Evolutionary conservation across 2,888 invertebrate species (phyloP).

Genomic region (Meloe dianella): DNA sequence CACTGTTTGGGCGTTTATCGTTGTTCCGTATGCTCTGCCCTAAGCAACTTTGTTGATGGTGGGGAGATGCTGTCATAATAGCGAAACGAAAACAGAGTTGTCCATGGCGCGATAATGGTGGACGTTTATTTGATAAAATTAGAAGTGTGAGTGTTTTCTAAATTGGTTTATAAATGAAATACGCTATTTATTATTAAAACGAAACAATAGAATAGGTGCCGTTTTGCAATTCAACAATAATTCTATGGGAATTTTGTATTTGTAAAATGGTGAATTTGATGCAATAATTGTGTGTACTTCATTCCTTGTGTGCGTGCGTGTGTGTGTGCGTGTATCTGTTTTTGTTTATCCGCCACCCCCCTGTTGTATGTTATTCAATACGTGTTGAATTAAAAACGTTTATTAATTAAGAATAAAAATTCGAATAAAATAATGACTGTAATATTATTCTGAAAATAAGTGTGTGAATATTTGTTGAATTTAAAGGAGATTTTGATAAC

Average conservation of each 20-base stretch:
- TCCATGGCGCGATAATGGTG: conserved; percentile 40
- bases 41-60: conserved; percentile 4
- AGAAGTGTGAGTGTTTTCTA: conserved; percentile 5
- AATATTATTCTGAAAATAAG: background rate
- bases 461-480: background rate
- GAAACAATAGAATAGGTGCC: conserved; percentile 14
- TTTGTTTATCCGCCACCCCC: background rate
- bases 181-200: conserved; percentile 8
- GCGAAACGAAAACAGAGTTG: conserved; percentile 39
- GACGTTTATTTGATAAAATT: conserved; percentile 29
- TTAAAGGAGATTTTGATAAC: background rate
- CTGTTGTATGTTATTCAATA: background rate
- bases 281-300: too few relatives aligned
- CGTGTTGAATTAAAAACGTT: too few relatives aligned
- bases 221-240: conserved; percentile 9
- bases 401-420: too few relatives aligned
- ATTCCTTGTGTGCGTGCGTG: background rate
- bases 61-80: conserved; percentile 34
- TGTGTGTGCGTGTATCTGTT: background rate
- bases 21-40: background rate
- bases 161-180: conserved; percentile 17
- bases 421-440: too few relatives aligned
- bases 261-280: too few relatives aligned
- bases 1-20: background rate
- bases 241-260: too few relatives aligned